phyloP scores from a whole-genome alignment of 92 coral and sea anemone species.

The Epizoanthus scotinus region DNA sequence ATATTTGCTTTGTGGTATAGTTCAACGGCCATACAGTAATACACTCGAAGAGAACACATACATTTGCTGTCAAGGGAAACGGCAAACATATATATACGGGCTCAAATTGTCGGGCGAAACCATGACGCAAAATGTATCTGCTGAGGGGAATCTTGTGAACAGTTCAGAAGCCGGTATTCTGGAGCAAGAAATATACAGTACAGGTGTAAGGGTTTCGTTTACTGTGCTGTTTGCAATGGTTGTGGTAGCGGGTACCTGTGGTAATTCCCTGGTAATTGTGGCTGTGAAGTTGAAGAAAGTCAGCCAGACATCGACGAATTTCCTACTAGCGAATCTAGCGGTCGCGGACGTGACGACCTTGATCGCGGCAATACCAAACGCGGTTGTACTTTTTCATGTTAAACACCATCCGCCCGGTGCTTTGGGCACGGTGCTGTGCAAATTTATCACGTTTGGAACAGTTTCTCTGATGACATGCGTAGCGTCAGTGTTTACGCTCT shows the following conservation, averaged over 20 bases:
- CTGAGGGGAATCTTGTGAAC: neutral
- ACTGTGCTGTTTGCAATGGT: constrained; percentile 1
- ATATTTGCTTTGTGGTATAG: no score
- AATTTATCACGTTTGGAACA: constrained; percentile 28
- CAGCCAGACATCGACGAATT: constrained; percentile 31
- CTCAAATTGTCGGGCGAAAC: neutral
- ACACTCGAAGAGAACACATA: no score
- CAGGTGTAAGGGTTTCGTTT: constrained; percentile 22
- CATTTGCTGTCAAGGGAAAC: no score
- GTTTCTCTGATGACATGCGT: constrained; percentile 17
- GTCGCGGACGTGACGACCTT: constrained; percentile 20
- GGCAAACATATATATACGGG: neutral
- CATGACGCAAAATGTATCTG: constrained; percentile 5
- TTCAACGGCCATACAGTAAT: no score
- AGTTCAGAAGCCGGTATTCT: neutral
- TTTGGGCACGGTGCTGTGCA: constrained; percentile 28
- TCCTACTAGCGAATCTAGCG: constrained; percentile 36
- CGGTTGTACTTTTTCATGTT: constrained; percentile 14
- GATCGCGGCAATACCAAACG: constrained; percentile 27
- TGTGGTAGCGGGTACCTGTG: constrained; percentile 32
- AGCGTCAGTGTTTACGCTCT: constrained; percentile 17
- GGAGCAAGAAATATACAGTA: neutral
- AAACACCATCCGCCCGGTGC: constrained; percentile 16
- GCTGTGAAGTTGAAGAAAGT: constrained; percentile 27
- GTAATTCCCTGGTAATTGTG: constrained; percentile 21